Conservation (phyloP, 2,888 invertebrate genomes). For the Acanthoscelides obtectus region DNA sequence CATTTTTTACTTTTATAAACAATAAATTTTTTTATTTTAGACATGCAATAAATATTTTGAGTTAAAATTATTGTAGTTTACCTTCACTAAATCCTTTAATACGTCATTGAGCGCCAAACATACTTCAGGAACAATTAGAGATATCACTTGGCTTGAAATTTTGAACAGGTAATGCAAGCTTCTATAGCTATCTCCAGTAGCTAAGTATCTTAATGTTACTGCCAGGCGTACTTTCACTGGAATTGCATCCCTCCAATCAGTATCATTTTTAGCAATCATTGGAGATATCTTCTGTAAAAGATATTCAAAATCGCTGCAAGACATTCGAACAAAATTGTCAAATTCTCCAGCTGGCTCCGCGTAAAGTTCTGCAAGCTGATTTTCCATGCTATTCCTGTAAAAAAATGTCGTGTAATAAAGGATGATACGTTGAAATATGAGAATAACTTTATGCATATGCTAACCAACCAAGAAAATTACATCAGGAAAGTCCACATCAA, state of each 20-base stretch:
- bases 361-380: not conserved
- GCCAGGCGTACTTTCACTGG: constrained; percentile 2
- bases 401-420: too few species aligned
- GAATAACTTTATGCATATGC: too few species aligned
- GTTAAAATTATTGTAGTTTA: too few species aligned
- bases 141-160: constrained; percentile 6
- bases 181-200: constrained; percentile 8
- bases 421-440: too few species aligned
- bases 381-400: not conserved
- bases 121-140: too few species aligned
- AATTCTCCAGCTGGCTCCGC: constrained; percentile 1
- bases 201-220: constrained; percentile 6
- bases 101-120: too few species aligned
- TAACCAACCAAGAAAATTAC: too few species aligned
- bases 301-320: constrained; percentile 2
- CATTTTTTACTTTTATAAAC: too few species aligned
- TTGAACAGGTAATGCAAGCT: constrained; percentile 7
- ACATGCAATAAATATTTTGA: too few species aligned
- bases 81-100: too few species aligned
- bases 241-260: not conserved
- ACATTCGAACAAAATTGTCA: constrained; percentile 4
- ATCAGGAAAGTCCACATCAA: too few species aligned
- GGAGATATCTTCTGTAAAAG: not conserved
- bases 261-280: not conserved
- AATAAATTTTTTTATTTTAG: too few species aligned